These are phyloP conservation scores for Kryptopterus vitreolus DNA, from an alignment of 2,797 vertebrate genomes.

Conservation along the genomic window DNA sequence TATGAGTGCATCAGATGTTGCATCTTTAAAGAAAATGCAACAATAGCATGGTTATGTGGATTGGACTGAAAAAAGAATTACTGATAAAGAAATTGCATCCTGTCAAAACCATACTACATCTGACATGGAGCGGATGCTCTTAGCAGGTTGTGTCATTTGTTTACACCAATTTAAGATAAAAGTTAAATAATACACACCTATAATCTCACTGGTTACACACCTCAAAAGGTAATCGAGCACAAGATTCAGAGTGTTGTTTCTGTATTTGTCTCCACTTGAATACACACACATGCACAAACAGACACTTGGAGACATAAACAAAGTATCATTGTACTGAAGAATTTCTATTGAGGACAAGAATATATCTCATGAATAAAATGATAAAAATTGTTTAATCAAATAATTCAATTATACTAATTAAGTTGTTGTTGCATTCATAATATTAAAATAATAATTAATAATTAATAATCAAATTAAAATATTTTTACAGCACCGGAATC, in stretches of 20 bases:
- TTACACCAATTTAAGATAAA: conserved; percentile 49
- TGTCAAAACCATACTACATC: conserved; percentile 23
- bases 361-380: no score
- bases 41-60: not conserved
- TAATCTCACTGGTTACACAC: conserved; percentile 62
- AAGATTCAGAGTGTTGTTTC: conserved; percentile 47
- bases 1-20: not conserved
- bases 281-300: conserved; percentile 19
- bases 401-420: no score
- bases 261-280: not conserved
- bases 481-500: not conserved
- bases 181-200: conserved; percentile 43
- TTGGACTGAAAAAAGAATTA: not conserved
- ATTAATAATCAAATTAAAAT: no score
- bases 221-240: conserved; percentile 54
- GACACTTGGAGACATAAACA: not conserved
- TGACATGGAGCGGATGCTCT: conserved; percentile 66
- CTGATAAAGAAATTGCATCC: conserved; percentile 13
- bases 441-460: no score
- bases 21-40: not conserved
- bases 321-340: not conserved
- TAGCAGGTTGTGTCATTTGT: conserved; percentile 42
- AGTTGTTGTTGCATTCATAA: no score
- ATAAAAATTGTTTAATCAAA: no score
- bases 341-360: not conserved